Percentiles rank a stretch among this genome's conserved stretches.
phyloP scores from a whole-genome alignment of 2,113 vertebrate species.

The Tringa solitaria region DNA sequence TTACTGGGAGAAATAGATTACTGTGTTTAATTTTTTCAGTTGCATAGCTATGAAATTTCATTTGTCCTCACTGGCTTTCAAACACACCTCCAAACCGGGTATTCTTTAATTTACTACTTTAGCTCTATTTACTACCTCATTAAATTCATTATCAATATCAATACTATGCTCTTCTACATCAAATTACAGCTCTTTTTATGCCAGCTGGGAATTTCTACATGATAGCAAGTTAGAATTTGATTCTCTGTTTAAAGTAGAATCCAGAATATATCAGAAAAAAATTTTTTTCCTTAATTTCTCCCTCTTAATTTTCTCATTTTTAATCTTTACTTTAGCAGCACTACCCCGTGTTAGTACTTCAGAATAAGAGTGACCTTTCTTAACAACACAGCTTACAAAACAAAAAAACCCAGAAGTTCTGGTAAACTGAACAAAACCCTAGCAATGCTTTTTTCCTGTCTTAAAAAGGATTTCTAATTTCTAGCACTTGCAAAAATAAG shows the following conservation, averaged over 20 bases:
- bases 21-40: background rate
- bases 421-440: background rate
- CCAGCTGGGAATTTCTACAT: background rate
- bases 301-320: background rate
- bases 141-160: background rate
- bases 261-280: background rate
- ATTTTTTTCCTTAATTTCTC: background rate
- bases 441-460: background rate
- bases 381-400: background rate
- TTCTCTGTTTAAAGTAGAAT: background rate
- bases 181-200: background rate
- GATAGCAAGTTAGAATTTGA: background rate
- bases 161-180: background rate
- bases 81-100: background rate
- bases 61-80: background rate
- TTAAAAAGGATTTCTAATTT: background rate
- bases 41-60: background rate
- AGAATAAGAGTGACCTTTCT: background rate
- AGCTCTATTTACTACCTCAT: background rate
- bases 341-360: background rate
- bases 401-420: background rate
- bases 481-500: background rate
- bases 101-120: background rate
- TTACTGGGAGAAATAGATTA: background rate
- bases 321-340: background rate